Base-by-base conservation (phyloP, 2,113 vertebrate genomes). In the Lates calcarifer region DNA sequence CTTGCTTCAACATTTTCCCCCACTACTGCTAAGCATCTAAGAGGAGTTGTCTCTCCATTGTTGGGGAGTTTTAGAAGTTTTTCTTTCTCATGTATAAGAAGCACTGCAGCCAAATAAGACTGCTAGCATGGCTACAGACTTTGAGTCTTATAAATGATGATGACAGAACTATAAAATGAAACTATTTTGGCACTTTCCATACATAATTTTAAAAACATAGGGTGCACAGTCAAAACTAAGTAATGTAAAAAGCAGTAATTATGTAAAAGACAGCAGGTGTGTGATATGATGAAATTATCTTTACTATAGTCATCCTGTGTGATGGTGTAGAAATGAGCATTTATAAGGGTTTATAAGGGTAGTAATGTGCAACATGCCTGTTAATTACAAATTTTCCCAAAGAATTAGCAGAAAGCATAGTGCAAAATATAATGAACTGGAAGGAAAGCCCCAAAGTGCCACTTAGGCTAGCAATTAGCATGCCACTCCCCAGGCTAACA, bases 391-490 rank as follows among this genome's bases (percentile, higher is more conserved):
- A 53, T 14, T 57, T 71, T 37, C 18, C 28, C 18, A 49, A 63
- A 68, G 33, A 70, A 77, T 70, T 33, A 60, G 57, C 57, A 75
- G 65, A 80, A 70, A 80, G 41, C 60, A 60, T 5, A 56, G 51
- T 49, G 51, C 62, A 81, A 80, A 84, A 20, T 60, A 79, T 69
- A 81, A 73, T 49, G 51, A 85, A 79, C 43, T 62, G 33, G 18
- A 73, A 61, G 45, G 47, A 79, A 87, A 83, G 62, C 77, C 71
- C 64, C 77, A 77, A 80, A 81, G 73, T 87, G 60, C 71, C 79
- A 83, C 75, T 86, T 87, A 82, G 77, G 66, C 72, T 77, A 74
- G 55, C 66, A 89, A 89, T 92, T 91, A 89, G 78, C 71, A 62
- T 61, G 60, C 33, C 58, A 81, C 43, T 90, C 79, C 78, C 79